Conservation (phyloP, 2,888 invertebrate genomes). For the Drosophila yooni region DNA sequence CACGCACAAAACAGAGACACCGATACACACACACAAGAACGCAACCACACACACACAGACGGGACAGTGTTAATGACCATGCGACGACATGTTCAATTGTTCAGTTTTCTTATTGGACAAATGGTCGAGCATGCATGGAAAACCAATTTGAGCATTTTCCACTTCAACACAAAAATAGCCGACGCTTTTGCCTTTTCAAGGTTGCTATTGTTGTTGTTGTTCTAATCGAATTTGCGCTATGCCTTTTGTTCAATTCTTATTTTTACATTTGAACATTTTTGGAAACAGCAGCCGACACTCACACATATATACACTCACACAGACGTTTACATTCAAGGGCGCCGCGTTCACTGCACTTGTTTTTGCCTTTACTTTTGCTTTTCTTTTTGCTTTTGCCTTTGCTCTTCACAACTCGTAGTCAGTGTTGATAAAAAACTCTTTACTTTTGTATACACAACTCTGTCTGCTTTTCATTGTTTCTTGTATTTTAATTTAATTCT, state of each 20-base stretch:
- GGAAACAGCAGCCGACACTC: constrained; percentile 57
- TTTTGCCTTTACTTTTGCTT: constrained; percentile 18
- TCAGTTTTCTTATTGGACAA: constrained; percentile 61
- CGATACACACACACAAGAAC: constrained; percentile 28
- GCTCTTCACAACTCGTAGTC: constrained; percentile 38
- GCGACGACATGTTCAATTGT: constrained; percentile 68
- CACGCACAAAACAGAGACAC: constrained; percentile 51
- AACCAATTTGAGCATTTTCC: constrained; percentile 62
- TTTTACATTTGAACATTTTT: constrained; percentile 73
- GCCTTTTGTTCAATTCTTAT: constrained; percentile 52
- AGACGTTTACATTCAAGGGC: constrained; percentile 68
- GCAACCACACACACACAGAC: constrained; percentile 12
- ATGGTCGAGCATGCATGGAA: constrained; percentile 48
- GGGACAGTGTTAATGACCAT: constrained; percentile 60
- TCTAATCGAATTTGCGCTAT: constrained; percentile 65
- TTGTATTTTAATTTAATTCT: constrained; percentile 43
- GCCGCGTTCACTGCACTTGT: constrained; percentile 68
- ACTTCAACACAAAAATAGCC: constrained; percentile 65
- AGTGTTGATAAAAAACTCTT: constrained; percentile 66
- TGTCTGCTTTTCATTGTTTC: constrained; percentile 44
- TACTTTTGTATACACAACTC: constrained; percentile 26
- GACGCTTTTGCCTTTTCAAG: constrained; percentile 67
- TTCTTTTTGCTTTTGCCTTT: constrained; percentile 17
- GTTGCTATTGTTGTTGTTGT: constrained; percentile 56
- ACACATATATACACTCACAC: constrained; percentile 15